These are phyloP conservation scores for Limnephilus lunatus DNA, from an alignment of 2,888 invertebrate genomes.

Conservation along the genomic window DNA sequence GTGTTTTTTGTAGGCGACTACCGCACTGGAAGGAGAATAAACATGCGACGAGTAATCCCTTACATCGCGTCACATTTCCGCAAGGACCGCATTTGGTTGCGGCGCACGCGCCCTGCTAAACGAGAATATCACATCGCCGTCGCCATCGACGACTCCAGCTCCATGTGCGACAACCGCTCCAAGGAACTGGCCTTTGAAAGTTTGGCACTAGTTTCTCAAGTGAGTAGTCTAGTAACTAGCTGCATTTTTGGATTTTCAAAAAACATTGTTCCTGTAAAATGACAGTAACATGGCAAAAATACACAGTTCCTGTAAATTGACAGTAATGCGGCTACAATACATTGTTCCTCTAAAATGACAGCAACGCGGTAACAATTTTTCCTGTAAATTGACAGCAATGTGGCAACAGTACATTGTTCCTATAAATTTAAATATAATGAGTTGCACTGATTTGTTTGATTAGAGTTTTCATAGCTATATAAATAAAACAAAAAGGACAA, in stretches of 20 bases:
- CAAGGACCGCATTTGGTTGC: conserved; percentile 99
- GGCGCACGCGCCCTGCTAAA: conserved; percentile 96
- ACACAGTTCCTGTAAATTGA: no score
- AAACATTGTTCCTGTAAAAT: no score
- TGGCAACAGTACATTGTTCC: no score
- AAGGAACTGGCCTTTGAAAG: conserved; percentile 97
- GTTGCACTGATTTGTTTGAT: no score
- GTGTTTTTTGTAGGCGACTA: conserved; percentile 88
- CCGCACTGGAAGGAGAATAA: conserved; percentile 96
- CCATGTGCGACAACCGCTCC: conserved; percentile 92
- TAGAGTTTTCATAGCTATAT: no score
- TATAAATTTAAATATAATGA: no score
- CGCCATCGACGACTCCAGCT: conserved; percentile 97
- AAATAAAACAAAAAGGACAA: background rate
- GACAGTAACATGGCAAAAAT: no score
- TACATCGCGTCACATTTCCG: conserved; percentile 99
- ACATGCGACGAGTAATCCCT: conserved; percentile 97
- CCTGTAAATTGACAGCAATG: no score
- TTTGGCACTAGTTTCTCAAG: conserved; percentile 90
- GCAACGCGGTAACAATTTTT: no score
- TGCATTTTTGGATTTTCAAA: no score
- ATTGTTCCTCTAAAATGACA: no score
- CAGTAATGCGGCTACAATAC: no score
- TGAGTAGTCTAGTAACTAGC: conserved; percentile 67
- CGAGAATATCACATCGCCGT: conserved; percentile 97